A percentile compares a stretch with the other conserved stretches of the same genome.
phyloP scores from a whole-genome alignment of 2,797 vertebrate genomes.

The Eulemur mongoz region DNA sequence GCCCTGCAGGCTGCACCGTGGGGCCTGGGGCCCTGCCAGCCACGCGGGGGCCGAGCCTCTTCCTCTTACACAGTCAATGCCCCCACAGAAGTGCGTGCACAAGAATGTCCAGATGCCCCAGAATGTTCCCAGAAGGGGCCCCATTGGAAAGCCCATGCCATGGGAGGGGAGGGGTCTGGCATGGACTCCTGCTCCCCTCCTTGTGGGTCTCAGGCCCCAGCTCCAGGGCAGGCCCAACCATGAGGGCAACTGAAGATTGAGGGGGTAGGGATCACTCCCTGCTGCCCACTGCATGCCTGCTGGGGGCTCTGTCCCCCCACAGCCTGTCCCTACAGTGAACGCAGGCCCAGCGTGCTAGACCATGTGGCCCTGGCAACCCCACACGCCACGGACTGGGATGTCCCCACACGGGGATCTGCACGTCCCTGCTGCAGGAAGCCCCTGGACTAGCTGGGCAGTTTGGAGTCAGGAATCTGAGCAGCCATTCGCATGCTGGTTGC shows the following conservation, averaged over 20 bases:
- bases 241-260: not conserved
- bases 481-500: not conserved
- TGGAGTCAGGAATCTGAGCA: not conserved
- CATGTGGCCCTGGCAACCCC: too few relatives aligned
- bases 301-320: not conserved
- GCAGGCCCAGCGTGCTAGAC: too few relatives aligned
- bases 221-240: not conserved
- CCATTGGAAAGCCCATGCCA: not conserved
- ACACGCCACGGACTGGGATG: too few relatives aligned
- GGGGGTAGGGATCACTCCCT: not conserved
- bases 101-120: not conserved
- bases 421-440: not conserved
- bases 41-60: not conserved
- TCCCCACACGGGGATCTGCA: not conserved
- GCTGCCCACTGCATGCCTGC: not conserved
- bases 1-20: not conserved
- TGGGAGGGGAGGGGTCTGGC: accelerated
- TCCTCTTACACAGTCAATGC: not conserved
- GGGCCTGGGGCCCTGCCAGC: not conserved
- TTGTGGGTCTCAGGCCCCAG: accelerated
- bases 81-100: too few relatives aligned
- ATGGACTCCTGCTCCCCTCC: too few relatives aligned
- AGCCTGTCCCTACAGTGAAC: not conserved
- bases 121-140: not conserved
- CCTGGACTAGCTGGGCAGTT: accelerated